Evolutionary conservation across 1,140 invertebrate species (phyloP).

Genomic region (Laodelphax striatellus): DNA sequence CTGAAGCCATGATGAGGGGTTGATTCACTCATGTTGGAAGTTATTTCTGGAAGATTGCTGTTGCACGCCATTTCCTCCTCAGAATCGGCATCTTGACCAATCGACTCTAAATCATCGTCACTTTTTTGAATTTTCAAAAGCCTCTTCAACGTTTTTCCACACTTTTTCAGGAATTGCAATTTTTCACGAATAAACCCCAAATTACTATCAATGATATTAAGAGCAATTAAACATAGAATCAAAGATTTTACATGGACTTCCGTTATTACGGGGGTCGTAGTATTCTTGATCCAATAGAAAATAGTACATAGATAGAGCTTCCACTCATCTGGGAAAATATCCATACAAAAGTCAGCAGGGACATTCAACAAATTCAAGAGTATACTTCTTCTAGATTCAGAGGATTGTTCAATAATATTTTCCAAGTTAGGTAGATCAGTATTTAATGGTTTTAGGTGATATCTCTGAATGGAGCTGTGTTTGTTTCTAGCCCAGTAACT

Average conservation of each 20-base stretch:
- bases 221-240: conserved; percentile 19
- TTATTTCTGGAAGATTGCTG: background rate
- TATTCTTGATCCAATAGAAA: conserved; percentile 18
- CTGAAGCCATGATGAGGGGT: background rate
- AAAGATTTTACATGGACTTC: conserved; percentile 15
- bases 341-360: conserved; percentile 7
- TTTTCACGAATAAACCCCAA: conserved; percentile 14
- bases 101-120: background rate
- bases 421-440: background rate
- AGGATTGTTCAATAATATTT: background rate
- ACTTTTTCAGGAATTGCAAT: conserved; percentile 35
- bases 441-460: background rate
- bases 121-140: conserved; percentile 26
- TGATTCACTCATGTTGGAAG: background rate
- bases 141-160: conserved; percentile 30
- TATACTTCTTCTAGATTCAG: background rate
- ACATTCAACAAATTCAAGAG: conserved; percentile 9
- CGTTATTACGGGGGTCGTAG: conserved; percentile 6
- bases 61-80: background rate
- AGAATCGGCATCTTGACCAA: background rate
- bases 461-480: conserved; percentile 3
- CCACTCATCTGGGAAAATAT: conserved; percentile 18
- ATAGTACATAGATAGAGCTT: conserved; percentile 22
- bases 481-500: conserved; percentile 9
- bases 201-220: conserved; percentile 7